Evolutionary conservation across 2,888 invertebrate genomes (phyloP), one percentile per base, ranked within the genome.

Genomic region (Mayetiola destructor): DNA sequence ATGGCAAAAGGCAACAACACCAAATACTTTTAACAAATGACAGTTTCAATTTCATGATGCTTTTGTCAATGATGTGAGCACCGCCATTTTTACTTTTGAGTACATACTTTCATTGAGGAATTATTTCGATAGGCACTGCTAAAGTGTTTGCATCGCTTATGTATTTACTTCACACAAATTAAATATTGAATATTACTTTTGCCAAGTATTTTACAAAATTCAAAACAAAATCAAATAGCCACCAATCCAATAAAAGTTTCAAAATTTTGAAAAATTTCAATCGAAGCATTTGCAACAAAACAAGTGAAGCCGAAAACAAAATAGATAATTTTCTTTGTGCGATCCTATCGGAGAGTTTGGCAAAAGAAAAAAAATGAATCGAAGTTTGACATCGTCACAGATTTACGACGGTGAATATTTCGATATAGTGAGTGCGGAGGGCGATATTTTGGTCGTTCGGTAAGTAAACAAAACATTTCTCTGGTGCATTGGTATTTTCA

Each of bases 381-480:
- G 48, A 27, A 48, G 48, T 48, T 27, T 48, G 8, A 48, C 48
- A n/a, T 27, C 23, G 23, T 48, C 55, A 36, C 27, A 32, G 18
- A 32, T 55, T 21, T 55, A 37, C 23, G 55, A 55, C 37, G 55
- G 55, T 14, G 55, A 55, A 35, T 55, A 14, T 37, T 55, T 55
- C n/a, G 55, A 55, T 14, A 37, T 55, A 3, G 37, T 35, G 2
- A 35, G 14, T 14, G n/a, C n/a, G 2, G 55, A 55, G 20, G 55
- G 37, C 12, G 55, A 55, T 55, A 35, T 55, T 23, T 14, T 55
- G 9, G 23, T 55, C 3, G 55, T 55, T 27, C 55, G 55, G 27
- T 55, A 27, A 27, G 48, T 48, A n/a, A 16, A 3, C 8, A 39
- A 39, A 39, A 39, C 20, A 16, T 18, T 39, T 37, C 37, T n/a